Base-by-base conservation (phyloP, 37 sponge, comb jelly and placozoan genomes). In the Aplysina aerophoba region DNA sequence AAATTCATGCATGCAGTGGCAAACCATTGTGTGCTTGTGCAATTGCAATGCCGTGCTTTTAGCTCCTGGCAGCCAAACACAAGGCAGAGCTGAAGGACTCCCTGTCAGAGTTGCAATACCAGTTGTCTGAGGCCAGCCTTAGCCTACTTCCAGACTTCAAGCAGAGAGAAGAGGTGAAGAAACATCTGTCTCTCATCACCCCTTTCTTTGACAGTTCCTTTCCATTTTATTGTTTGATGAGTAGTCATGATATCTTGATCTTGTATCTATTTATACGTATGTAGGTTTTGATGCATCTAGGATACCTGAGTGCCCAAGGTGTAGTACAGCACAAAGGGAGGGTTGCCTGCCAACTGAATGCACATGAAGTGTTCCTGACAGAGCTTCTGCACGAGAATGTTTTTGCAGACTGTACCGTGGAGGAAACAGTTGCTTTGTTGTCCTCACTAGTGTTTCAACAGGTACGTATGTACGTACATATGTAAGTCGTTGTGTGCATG, bases 361-460 rank as follows among this genome's bases (percentile, higher is more conserved):
- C 86, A 20, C 92, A 93, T 35, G 99, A 99, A 71, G 84, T 99
- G 28, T 64, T 99, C 50, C 58, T 96, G 31, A 99, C 99, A 15
- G 99, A 99, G 79, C 87, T 99, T 35, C 80, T 99, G 34, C 92
- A 96, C 44, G 87, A 92, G 22, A 99, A 96, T 73, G 58, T 91
- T 38, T 84, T 99, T 37, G 50, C 62, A 20, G 86, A 90, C 15
- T 85, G 84, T 40, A 83, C 85, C 19, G 86, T 93, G 15, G 86
- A 89, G 30, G 97, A 97, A 65, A 95, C 91, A 31, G 97, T 88
- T 38, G 99, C 99, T 14, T 80, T 99, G 1, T 86, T 99, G 37
- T 96, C 99, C 0, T 93, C 92, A 73, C 39, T 99, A 54, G 95
- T 99, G 15, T 95, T 97, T 79, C 94, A 95, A 36, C 96, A 97